These are phyloP conservation scores for Heterotis niloticus DNA, from an alignment of 2,113 vertebrate species.

Conservation along the genomic window DNA sequence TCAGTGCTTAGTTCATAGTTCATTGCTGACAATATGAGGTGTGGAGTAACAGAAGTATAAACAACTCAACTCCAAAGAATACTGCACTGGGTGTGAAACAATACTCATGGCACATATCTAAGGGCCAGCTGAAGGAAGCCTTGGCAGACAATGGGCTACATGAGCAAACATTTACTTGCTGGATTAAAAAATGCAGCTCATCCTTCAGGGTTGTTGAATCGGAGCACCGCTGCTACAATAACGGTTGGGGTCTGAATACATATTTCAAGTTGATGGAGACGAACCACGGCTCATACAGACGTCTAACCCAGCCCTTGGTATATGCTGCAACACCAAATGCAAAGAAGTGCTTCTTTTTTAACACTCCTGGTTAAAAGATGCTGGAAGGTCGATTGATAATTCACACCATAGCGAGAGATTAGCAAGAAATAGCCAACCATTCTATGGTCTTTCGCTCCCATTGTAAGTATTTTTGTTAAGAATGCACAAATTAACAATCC, in stretches of 20 bases:
- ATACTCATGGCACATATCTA: not conserved
- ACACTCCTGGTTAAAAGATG: slow-evolving; percentile 42
- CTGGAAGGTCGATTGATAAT: slow-evolving; percentile 55
- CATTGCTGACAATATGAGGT: too few relatives aligned
- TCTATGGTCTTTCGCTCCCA: slow-evolving; percentile 23
- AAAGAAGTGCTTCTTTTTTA: slow-evolving; percentile 38
- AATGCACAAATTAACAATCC: slow-evolving; percentile 24
- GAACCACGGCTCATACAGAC: not conserved
- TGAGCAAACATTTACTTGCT: not conserved
- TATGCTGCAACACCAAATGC: slow-evolving; percentile 45
- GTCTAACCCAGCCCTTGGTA: not conserved
- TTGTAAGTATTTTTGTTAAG: slow-evolving; percentile 20
- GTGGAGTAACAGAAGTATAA: too few relatives aligned
- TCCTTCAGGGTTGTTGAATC: slow-evolving; percentile 15
- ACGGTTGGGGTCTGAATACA: slow-evolving; percentile 5
- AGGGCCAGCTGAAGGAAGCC: not conserved
- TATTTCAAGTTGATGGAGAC: not conserved
- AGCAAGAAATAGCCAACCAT: slow-evolving; percentile 44
- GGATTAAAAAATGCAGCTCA: slow-evolving; percentile 18
- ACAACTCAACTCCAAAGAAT: not conserved
- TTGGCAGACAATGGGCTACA: accelerated
- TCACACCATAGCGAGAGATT: slow-evolving; percentile 37
- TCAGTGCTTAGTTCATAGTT: too few relatives aligned
- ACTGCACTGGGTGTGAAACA: not conserved
- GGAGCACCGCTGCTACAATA: not conserved